phyloP scores from a whole-genome alignment of 2,888 invertebrate genomes.

The Seira ritae region DNA sequence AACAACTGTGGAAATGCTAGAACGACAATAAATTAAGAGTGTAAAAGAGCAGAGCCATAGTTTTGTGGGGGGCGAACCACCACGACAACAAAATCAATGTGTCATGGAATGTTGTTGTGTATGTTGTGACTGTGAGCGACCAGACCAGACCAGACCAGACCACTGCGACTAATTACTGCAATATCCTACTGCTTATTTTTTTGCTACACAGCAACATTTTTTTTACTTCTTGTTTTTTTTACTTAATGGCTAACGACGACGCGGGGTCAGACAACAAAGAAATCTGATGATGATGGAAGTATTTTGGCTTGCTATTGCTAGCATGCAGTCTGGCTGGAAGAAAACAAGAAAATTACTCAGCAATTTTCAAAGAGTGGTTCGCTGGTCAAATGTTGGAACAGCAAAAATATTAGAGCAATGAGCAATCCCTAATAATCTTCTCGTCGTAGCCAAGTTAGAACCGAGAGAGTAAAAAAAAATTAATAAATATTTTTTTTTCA shows the following conservation, averaged over 20 bases:
- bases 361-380: background rate
- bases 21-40: background rate
- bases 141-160: too few species aligned
- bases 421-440: background rate
- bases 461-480: background rate
- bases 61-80: background rate
- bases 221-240: background rate
- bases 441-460: background rate
- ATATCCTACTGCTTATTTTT: background rate
- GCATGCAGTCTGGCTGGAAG: too few species aligned
- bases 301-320: too few species aligned
- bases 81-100: background rate
- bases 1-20: background rate
- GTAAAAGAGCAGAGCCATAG: too few species aligned
- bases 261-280: background rate
- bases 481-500: too few species aligned
- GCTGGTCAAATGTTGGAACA: background rate
- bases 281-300: background rate
- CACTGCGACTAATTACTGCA: slow-evolving; percentile 1
- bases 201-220: background rate
- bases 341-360: slow-evolving; percentile 6
- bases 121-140: too few species aligned
- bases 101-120: background rate
- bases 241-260: background rate
- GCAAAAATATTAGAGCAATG: background rate